Conservation (phyloP, 2,888 invertebrate genomes). For the Volucella inanis region DNA sequence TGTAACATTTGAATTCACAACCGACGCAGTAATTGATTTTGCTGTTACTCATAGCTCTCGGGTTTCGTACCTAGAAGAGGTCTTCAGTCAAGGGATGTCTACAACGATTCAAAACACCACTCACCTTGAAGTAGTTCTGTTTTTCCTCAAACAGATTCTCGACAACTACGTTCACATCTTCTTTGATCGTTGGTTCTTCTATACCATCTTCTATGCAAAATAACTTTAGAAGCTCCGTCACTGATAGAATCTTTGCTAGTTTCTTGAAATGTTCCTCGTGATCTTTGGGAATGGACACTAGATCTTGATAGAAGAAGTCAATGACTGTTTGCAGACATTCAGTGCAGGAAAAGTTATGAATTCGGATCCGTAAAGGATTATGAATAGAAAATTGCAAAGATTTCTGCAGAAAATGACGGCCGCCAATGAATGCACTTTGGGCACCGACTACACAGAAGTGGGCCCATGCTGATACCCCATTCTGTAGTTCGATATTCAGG, state of each 20-base stretch:
- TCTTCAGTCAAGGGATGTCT: not conserved
- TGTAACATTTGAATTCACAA: conserved; percentile 82
- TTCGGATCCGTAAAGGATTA: conserved; percentile 81
- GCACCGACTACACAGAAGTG: conserved; percentile 82
- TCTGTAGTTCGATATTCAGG: conserved; percentile 78
- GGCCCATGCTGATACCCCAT: conserved; percentile 76
- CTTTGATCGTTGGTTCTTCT: conserved; percentile 41
- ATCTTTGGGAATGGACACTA: conserved; percentile 80
- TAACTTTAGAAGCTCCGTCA: conserved; percentile 79
- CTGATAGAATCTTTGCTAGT: conserved; percentile 80
- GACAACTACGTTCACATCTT: conserved; percentile 76
- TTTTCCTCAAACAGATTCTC: conserved; percentile 79
- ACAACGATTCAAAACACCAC: not conserved
- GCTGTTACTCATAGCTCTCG: conserved; percentile 77
- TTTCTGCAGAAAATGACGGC: conserved; percentile 78
- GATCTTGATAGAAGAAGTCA: conserved; percentile 81
- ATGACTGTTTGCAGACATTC: conserved; percentile 80
- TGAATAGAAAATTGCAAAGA: conserved; percentile 81
- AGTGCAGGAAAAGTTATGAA: conserved; percentile 80
- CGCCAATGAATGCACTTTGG: conserved; percentile 81
- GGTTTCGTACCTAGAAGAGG: conserved; percentile 52
- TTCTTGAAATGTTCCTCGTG: conserved; percentile 81
- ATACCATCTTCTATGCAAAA: conserved; percentile 77
- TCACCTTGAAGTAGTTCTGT: conserved; percentile 80
- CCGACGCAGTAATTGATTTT: conserved; percentile 83